Evolutionary conservation across 2,797 vertebrate genomes (phyloP).

Genomic region (Mico argentatus): DNA sequence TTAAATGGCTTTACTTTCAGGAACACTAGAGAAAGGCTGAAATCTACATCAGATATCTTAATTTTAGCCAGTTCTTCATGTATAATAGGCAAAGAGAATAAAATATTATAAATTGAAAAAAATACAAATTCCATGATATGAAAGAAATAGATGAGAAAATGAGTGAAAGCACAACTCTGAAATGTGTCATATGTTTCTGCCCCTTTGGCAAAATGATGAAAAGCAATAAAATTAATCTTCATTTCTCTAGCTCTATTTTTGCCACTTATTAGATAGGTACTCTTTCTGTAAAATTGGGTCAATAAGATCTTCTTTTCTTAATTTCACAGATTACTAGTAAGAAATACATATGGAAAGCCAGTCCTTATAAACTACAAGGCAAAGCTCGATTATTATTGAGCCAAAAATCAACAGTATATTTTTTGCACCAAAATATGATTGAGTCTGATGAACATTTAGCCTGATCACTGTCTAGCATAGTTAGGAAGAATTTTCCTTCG

Average conservation of each 20-base stretch:
- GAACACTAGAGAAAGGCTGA: background rate
- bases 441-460: conserved; percentile 39
- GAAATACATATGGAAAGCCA: background rate
- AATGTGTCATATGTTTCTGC: background rate
- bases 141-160: background rate
- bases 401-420: background rate
- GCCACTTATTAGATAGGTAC: background rate
- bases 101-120: background rate
- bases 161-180: background rate
- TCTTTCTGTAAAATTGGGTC: background rate
- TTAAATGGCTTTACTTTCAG: background rate
- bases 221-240: conserved; percentile 18
- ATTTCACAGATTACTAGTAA: background rate
- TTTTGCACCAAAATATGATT: conserved; percentile 54
- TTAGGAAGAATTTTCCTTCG: conserved; percentile 63
- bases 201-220: conserved; percentile 24
- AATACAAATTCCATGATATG: background rate
- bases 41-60: background rate
- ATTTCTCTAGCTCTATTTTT: conserved; percentile 28
- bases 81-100: background rate
- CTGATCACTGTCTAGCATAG: conserved; percentile 38
- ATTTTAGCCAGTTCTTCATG: background rate
- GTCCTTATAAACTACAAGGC: background rate
- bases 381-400: background rate
- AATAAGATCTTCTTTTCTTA: background rate